Conservation (phyloP, 2,797 vertebrate species). For the Peromyscus melanophrys region DNA sequence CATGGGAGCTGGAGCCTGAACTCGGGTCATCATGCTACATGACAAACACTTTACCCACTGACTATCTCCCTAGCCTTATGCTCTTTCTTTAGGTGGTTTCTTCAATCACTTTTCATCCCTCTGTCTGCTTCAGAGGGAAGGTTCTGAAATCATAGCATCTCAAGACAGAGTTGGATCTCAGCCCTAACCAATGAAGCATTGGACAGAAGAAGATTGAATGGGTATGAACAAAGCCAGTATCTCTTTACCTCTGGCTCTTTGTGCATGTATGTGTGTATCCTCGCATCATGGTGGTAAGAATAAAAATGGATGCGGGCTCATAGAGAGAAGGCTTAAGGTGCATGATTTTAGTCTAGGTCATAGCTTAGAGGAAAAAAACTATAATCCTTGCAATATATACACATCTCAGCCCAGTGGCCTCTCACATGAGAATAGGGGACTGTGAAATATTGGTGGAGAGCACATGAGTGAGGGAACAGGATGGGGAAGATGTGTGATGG, state of each 20-base stretch:
- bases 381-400: neutral
- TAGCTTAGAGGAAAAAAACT: neutral
- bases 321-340: neutral
- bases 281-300: neutral
- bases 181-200: neutral
- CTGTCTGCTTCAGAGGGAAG: neutral
- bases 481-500: neutral
- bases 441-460: neutral
- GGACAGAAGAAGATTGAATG: neutral
- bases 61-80: neutral
- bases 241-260: neutral
- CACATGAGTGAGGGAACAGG: neutral
- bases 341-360: neutral
- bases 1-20: no score
- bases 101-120: neutral
- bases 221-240: neutral
- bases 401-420: neutral
- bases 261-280: neutral
- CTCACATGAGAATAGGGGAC: neutral
- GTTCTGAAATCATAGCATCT: neutral
- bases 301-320: neutral
- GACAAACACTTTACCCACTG: neutral
- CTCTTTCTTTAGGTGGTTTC: neutral
- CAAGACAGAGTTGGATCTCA: neutral
- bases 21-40: neutral